Percentiles rank a stretch among this genome's conserved stretches.
Evolutionary conservation across 2,888 invertebrate species (phyloP).

Genomic region (Quadriops clusia): DNA sequence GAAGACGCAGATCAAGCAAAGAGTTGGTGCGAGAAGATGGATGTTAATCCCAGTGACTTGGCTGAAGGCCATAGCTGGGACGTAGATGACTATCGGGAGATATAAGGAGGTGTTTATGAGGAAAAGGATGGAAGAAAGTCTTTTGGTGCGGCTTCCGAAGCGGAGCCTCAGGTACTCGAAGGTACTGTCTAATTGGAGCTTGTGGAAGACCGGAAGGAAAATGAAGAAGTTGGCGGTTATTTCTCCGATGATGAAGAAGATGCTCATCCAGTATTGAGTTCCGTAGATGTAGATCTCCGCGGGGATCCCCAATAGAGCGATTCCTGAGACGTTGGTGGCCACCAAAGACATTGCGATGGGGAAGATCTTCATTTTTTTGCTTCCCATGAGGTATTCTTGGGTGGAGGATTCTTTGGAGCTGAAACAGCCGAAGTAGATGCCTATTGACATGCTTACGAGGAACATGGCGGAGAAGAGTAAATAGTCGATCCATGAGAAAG

Average conservation of each 20-base stretch:
- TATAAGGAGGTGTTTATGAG: conserved; percentile 47
- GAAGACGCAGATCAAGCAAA: conserved; percentile 59
- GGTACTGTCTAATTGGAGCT: conserved; percentile 55
- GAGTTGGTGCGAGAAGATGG: conserved; percentile 50
- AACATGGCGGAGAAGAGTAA: conserved; percentile 40
- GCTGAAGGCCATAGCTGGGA: conserved; percentile 57
- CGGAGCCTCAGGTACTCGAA: conserved; percentile 57
- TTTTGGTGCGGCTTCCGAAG: conserved; percentile 47
- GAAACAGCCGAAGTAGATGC: conserved; percentile 46
- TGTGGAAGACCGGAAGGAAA: conserved; percentile 38
- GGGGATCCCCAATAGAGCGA: conserved; percentile 61
- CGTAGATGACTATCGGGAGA: conserved; percentile 56
- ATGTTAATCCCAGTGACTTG: conserved; percentile 57
- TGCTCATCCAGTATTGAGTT: conserved; percentile 45
- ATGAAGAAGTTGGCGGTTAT: conserved; percentile 25
- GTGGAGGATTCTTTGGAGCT: conserved; percentile 47
- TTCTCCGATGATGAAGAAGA: conserved; percentile 27
- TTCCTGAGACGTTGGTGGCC: conserved; percentile 60
- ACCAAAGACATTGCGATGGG: conserved; percentile 61
- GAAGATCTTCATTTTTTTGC: conserved; percentile 56
- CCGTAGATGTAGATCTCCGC: conserved; percentile 64
- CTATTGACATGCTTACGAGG: conserved; percentile 41
- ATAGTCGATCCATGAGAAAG: conserved; percentile 44
- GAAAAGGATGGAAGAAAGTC: conserved; percentile 48
- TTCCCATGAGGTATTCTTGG: conserved; percentile 58